Base-by-base conservation (phyloP, 1,140 invertebrate species). In the Portunus trituberculatus region DNA sequence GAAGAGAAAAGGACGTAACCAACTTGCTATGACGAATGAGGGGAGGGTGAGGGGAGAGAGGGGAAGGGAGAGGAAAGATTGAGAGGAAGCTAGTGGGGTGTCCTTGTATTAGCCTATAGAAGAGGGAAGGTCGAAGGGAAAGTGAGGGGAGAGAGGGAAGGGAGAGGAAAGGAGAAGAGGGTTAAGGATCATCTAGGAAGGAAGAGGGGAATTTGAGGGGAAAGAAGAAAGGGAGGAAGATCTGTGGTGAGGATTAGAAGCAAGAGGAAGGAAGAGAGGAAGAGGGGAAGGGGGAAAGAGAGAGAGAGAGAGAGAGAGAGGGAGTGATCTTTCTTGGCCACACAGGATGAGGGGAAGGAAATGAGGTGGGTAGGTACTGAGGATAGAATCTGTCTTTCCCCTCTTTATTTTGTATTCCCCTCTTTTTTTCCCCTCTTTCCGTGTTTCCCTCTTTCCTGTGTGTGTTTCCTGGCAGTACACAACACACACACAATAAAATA, bases 181-280 rank as follows among this genome's bases (percentile, higher is more conserved):
- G 67, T n/a, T 25, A 20, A 59, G n/a, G 67, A 20, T n/a, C 67
- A 76, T 76, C 12, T 16, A 12, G 67, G 67, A 76, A 76, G 67
- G 67, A 76, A 76, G 25, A 76, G 67, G 67, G 67, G n/a, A 76
- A n/a, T 76, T 76, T 76, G 67, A 76, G 67, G 67, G 67, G 67
- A 39, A 39, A 39, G 39, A 39, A 39, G 39, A 39, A 39, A 39
- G 39, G 39, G 39, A 39, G 39, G 39, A 39, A 76, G 67, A n/a
- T 8, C 12, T 20, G 20, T 8, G 20, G 67, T 25, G n/a, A n/a
- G 67, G 67, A 25, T n/a, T 1, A 20, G 20, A n/a, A 76, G 25
- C 1, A 20, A n/a, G 67, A 25, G 67, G 20, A 59, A n/a, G 67
- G 67, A 25, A 7, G 4, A n/a, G 67, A n/a, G 67, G 67, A 76